Conservation (phyloP, 2,113 vertebrate species). For the Tetrao urogallus region DNA sequence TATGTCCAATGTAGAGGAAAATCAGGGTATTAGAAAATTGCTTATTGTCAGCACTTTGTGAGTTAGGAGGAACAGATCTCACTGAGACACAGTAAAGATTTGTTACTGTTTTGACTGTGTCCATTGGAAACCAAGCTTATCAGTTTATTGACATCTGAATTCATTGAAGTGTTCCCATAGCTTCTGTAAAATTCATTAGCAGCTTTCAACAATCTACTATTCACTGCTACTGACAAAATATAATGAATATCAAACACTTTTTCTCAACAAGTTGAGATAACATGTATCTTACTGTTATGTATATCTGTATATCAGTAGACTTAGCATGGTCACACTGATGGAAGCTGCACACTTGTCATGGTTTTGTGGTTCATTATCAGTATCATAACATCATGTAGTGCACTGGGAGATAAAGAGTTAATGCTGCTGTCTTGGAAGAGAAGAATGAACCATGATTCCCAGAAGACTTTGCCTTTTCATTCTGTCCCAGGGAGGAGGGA, state of each 20-base stretch:
- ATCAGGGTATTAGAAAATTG: not conserved
- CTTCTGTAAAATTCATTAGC: not conserved
- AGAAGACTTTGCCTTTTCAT: too few species aligned
- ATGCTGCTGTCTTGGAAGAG: too few species aligned
- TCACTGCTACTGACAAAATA: too few species aligned
- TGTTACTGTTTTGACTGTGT: not conserved
- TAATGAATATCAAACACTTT: not conserved
- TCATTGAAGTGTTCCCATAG: not conserved
- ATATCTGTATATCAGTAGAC: accelerated
- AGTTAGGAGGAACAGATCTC: not conserved
- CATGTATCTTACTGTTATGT: too few species aligned
- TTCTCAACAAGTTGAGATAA: not conserved
- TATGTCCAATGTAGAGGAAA: not conserved
- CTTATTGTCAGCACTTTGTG: not conserved
- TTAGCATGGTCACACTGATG: not conserved
- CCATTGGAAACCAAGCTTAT: not conserved
- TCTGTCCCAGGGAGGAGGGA: too few species aligned
- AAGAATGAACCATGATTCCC: too few species aligned
- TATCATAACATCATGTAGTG: too few species aligned
- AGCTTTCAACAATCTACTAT: not conserved
- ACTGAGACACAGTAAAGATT: not conserved
- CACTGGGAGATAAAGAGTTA: too few species aligned
- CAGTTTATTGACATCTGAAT: not conserved
- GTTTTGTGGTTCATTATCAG: too few species aligned
- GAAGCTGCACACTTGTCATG: not conserved